A percentile compares a stretch with the other conserved stretches of the same genome.
These are phyloP conservation scores for Henricia sp. DNA, from an alignment of 53 echinoderm and acorn worm genomes.

Conservation along the genomic window DNA sequence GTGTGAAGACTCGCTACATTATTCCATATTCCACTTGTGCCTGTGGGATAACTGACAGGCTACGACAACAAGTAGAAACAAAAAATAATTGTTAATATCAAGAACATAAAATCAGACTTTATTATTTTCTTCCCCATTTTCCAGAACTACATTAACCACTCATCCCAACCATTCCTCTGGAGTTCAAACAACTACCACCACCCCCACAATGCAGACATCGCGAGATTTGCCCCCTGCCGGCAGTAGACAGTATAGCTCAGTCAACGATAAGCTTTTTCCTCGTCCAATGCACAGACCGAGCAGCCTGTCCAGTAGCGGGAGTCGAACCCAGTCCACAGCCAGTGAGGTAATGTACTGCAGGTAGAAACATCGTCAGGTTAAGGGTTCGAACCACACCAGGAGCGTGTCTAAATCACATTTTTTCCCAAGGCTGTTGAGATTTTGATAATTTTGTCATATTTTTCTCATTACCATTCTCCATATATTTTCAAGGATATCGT, in stretches of 20 bases:
- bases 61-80: too few species aligned
- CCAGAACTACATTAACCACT: conserved; percentile 3
- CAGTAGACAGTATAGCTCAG: conserved; percentile 47
- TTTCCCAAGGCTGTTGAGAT: too few species aligned
- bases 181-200: conserved; percentile 4
- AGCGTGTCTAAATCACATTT: too few species aligned
- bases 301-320: conserved; percentile 32
- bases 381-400: background rate
- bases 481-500: too few species aligned
- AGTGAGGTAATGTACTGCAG: conserved; percentile 56
- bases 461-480: too few species aligned
- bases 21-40: too few species aligned
- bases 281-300: conserved; percentile 22
- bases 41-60: too few species aligned
- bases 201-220: background rate
- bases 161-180: conserved; percentile 7
- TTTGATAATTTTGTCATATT: too few species aligned
- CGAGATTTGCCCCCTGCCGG: background rate
- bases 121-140: background rate
- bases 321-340: conserved; percentile 52
- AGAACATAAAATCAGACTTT: background rate
- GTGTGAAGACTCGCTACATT: too few species aligned
- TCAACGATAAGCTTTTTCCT: conserved; percentile 68
- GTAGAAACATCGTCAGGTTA: background rate
- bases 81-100: too few species aligned